Evolutionary conservation across 2,113 vertebrate species (phyloP).

Genomic region (Hiodon tergisus): DNA sequence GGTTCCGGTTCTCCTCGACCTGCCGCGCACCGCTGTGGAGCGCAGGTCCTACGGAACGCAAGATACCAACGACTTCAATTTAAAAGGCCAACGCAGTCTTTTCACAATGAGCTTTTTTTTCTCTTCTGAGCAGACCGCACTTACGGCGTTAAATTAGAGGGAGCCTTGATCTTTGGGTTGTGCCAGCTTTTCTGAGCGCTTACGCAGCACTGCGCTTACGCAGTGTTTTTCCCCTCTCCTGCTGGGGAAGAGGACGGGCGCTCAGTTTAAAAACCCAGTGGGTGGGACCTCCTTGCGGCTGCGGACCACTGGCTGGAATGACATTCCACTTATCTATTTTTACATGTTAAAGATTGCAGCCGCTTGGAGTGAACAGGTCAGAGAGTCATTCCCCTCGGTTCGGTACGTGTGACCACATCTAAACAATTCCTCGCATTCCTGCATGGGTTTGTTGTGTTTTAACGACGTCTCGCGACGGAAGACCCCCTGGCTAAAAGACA

Average conservation of each 20-base stretch:
- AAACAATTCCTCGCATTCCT: conserved; percentile 7
- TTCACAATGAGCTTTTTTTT: conserved; percentile 23
- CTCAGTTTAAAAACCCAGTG: conserved; percentile 17
- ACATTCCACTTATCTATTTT: conserved; percentile 21
- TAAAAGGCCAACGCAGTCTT: conserved; percentile 16
- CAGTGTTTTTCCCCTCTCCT: background rate
- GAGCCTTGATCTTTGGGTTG: conserved; percentile 15
- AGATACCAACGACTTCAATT: background rate
- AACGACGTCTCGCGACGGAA: background rate
- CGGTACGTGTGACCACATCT: background rate
- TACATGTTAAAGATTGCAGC: background rate
- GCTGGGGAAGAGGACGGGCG: background rate
- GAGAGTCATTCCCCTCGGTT: background rate
- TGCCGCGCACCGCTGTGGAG: too few relatives aligned
- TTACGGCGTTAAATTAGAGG: conserved; percentile 20
- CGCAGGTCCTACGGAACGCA: background rate
- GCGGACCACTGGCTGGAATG: conserved; percentile 2
- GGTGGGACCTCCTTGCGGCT: conserved; percentile 4
- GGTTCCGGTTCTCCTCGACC: too few relatives aligned
- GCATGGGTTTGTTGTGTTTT: background rate
- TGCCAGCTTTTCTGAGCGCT: conserved; percentile 18
- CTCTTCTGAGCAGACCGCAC: conserved; percentile 6
- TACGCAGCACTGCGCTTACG: conserved; percentile 13
- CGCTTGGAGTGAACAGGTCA: background rate
- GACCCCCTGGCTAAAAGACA: background rate